Percentiles rank a stretch among this genome's conserved stretches.
These are phyloP conservation scores for Linnaemya tessellans DNA, from an alignment of 2,888 invertebrate genomes.

Conservation along the genomic window DNA sequence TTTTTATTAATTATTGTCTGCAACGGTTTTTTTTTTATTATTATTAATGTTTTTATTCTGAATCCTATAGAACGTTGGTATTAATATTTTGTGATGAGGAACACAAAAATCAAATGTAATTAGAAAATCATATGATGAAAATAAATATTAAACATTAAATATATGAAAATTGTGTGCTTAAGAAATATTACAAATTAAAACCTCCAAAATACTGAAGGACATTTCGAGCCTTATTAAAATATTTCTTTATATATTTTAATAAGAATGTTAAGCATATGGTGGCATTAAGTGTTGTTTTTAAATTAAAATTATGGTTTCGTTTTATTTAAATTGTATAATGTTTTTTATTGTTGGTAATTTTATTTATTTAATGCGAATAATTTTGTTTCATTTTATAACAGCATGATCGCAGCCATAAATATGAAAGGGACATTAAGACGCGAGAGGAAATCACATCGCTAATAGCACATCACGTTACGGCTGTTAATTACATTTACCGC, in stretches of 20 bases:
- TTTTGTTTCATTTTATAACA: slow-evolving; percentile 80
- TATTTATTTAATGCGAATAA: slow-evolving; percentile 45
- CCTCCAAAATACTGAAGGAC: background rate
- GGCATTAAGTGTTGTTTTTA: background rate
- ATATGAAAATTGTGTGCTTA: background rate
- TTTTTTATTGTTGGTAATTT: slow-evolving; percentile 39
- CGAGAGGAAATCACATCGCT: slow-evolving; percentile 98
- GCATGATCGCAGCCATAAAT: slow-evolving; percentile 89
- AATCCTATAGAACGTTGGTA: background rate
- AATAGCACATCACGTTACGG: slow-evolving; percentile 99
- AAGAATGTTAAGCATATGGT: slow-evolving; percentile 8
- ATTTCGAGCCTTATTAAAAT: background rate
- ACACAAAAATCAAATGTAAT: background rate
- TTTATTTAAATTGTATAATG: slow-evolving; percentile 33
- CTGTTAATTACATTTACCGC: slow-evolving; percentile 98
- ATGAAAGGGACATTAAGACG: slow-evolving; percentile 92
- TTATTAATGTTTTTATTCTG: background rate
- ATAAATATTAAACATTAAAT: background rate
- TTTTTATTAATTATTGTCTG: slow-evolving; percentile 80
- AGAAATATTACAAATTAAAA: background rate
- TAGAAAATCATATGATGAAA: background rate
- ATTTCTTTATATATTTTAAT: background rate
- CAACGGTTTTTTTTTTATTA: slow-evolving; percentile 66
- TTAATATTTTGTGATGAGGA: background rate
- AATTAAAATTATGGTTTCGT: slow-evolving; percentile 34